These are phyloP conservation scores for Pseudopleuronectes americanus DNA, from an alignment of 2,797 vertebrate genomes.

Conservation along the genomic window DNA sequence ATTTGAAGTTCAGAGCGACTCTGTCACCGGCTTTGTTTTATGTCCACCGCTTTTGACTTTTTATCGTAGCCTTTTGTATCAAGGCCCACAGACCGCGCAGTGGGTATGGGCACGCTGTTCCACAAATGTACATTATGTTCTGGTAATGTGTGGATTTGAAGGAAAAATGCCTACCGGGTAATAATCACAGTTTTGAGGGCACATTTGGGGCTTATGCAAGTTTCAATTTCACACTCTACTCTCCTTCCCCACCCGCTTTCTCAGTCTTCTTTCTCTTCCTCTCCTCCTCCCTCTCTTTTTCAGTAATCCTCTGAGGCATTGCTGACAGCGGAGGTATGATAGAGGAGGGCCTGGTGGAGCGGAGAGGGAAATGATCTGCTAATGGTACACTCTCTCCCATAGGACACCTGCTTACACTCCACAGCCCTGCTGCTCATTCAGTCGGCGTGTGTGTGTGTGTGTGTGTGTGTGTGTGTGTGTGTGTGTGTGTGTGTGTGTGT, in stretches of 20 bases:
- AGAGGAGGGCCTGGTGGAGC: slow-evolving; percentile 75
- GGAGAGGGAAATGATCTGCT: slow-evolving; percentile 81
- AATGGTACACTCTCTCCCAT: slow-evolving; percentile 81
- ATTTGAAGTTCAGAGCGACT: slow-evolving; percentile 27
- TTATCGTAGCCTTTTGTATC: slow-evolving; percentile 31
- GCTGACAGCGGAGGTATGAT: slow-evolving; percentile 80
- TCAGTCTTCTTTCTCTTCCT: slow-evolving; percentile 38
- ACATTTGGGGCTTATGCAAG: slow-evolving; percentile 71
- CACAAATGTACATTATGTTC: slow-evolving; percentile 35
- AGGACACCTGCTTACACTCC: slow-evolving; percentile 79
- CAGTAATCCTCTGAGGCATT: slow-evolving; percentile 73
- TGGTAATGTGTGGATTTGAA: slow-evolving; percentile 37
- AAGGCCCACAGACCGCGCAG: slow-evolving; percentile 14
- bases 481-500: slow-evolving; percentile 17
- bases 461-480: slow-evolving; percentile 21
- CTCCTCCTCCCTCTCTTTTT: slow-evolving; percentile 42
- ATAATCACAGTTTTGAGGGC: slow-evolving; percentile 76
- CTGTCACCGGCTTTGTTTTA: slow-evolving; percentile 15
- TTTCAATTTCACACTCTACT: slow-evolving; percentile 79
- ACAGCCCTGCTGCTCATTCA: slow-evolving; percentile 73
- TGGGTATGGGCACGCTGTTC: slow-evolving; percentile 41
- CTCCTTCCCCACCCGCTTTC: slow-evolving; percentile 55
- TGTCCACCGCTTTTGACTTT: slow-evolving; percentile 20
- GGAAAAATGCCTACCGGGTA: slow-evolving; percentile 52
- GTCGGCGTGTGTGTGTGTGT: slow-evolving; percentile 23